Percentiles rank a stretch among this genome's conserved stretches.
phyloP scores from a whole-genome alignment of 2,113 vertebrate species.

The Merops nubicus region DNA sequence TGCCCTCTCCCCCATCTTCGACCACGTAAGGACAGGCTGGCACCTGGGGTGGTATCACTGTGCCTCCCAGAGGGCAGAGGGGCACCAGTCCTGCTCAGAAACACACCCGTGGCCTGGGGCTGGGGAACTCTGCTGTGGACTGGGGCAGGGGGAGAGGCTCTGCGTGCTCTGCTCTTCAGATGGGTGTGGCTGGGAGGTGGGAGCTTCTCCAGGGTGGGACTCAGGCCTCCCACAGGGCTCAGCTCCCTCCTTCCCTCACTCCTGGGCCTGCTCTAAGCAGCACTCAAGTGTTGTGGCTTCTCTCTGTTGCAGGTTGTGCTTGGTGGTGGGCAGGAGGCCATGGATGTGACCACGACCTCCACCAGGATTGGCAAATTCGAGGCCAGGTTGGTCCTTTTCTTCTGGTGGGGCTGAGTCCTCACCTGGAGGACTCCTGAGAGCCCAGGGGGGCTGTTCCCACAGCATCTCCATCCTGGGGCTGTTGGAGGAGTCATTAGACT shows the following conservation, averaged over 20 bases:
- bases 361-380: conserved; percentile 98
- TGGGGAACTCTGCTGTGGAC: fast-evolving
- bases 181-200: fast-evolving
- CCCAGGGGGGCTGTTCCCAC: background rate
- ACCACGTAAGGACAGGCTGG: conserved; percentile 85
- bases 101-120: fast-evolving
- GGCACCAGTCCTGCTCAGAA: background rate
- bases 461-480: background rate
- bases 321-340: conserved; percentile 97
- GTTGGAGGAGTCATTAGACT: background rate
- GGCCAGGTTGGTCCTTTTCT: conserved; percentile 79
- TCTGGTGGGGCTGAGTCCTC: background rate
- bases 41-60: fast-evolving
- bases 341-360: conserved; percentile 98
- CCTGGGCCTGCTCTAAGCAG: fast-evolving
- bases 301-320: conserved; percentile 86
- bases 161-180: background rate
- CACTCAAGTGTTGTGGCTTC: background rate
- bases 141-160: background rate
- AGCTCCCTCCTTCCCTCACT: background rate
- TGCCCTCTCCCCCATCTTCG: conserved; percentile 93
- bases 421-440: background rate
- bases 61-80: background rate
- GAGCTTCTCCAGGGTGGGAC: background rate
- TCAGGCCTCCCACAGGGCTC: background rate